phyloP scores from a whole-genome alignment of 2,888 invertebrate species.

The Gymnoscelis rufifasciata region DNA sequence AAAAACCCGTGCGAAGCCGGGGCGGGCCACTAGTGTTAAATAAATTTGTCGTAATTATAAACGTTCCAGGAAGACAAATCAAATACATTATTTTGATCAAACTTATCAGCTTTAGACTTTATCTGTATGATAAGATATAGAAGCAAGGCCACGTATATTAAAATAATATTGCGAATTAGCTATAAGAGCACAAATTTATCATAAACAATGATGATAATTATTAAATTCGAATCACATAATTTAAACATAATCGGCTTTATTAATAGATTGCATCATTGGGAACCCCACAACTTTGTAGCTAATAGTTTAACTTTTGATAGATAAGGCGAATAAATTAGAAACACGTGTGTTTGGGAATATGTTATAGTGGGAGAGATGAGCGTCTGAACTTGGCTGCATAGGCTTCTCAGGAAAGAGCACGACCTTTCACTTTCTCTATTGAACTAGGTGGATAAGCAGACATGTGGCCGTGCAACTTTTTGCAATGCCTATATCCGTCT shows the following conservation, averaged over 20 bases:
- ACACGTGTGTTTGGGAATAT: conserved; percentile 19
- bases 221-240: conserved; percentile 17
- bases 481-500: conserved; percentile 33
- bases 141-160: not conserved
- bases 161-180: conserved; percentile 3
- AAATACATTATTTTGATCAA: not conserved
- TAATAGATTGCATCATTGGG: conserved; percentile 22
- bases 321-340: conserved; percentile 32
- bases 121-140: conserved; percentile 1
- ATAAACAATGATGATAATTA: conserved; percentile 17
- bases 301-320: conserved; percentile 39
- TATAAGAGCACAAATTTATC: conserved; percentile 11
- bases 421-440: conserved; percentile 67
- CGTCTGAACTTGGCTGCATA: conserved; percentile 35
- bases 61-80: not conserved
- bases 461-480: conserved; percentile 40
- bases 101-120: not conserved
- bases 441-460: conserved; percentile 34
- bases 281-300: conserved; percentile 14
- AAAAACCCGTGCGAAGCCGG: too few species aligned
- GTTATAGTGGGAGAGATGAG: conserved; percentile 17
- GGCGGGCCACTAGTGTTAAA: too few species aligned
- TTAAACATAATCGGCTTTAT: conserved; percentile 18
- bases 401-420: conserved; percentile 40
- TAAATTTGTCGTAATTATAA: too few species aligned